A percentile compares a stretch with the other conserved stretches of the same genome.
These are phyloP conservation scores for Mayetiola destructor DNA, from an alignment of 2,888 invertebrate genomes.

Conservation along the genomic window DNA sequence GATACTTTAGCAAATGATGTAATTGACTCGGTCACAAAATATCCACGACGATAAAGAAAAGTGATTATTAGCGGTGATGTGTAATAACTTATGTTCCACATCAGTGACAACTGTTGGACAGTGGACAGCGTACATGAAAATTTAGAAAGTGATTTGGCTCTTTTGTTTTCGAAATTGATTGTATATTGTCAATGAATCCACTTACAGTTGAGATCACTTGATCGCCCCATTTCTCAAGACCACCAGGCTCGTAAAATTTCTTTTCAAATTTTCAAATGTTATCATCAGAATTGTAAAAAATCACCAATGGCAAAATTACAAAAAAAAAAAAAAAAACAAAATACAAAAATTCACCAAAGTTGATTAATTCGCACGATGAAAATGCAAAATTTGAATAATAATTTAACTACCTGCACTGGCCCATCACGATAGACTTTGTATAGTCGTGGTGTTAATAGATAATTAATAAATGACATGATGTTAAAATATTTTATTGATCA, in stretches of 20 bases:
- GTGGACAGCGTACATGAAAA: neutral
- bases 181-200: neutral
- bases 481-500: neutral
- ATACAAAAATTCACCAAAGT: neutral
- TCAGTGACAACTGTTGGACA: slow-evolving; percentile 41
- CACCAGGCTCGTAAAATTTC: slow-evolving; percentile 52
- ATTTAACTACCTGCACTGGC: slow-evolving; percentile 36
- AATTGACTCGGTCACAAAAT: slow-evolving; percentile 42
- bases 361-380: neutral
- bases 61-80: slow-evolving; percentile 60
- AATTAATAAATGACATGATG: slow-evolving; percentile 36
- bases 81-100: slow-evolving; percentile 56
- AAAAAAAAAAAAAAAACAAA: neutral
- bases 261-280: no score
- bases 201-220: slow-evolving; percentile 44
- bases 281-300: no score
- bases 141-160: neutral
- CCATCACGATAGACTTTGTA: slow-evolving; percentile 53
- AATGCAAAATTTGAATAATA: neutral
- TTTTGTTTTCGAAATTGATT: neutral
- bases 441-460: slow-evolving; percentile 54
- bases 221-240: slow-evolving; percentile 57
- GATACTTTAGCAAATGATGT: slow-evolving; percentile 44
- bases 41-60: slow-evolving; percentile 53
- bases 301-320: no score